phyloP scores from a whole-genome alignment of 2,888 invertebrate genomes.

The Synanthedon formicaeformis region DNA sequence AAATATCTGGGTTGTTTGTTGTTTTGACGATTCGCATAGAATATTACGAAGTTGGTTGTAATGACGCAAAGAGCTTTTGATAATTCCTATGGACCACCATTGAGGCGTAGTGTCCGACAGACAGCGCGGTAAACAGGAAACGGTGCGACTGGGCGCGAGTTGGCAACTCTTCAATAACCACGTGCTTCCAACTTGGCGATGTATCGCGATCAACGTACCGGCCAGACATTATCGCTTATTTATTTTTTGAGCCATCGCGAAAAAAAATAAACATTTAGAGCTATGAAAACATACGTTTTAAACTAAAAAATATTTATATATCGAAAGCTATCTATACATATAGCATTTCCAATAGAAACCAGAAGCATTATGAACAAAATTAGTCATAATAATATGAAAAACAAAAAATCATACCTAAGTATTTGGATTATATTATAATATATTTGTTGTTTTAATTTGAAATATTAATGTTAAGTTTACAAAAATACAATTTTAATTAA shows the following conservation, averaged over 20 bases:
- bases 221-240: not conserved
- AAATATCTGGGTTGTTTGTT: not conserved
- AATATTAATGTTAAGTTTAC: too few species aligned
- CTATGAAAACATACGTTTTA: too few species aligned
- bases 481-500: too few species aligned
- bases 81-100: slow-evolving; percentile 20
- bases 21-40: not conserved
- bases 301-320: too few species aligned
- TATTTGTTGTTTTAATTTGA: too few species aligned
- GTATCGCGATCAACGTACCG: slow-evolving; percentile 9
- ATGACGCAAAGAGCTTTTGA: slow-evolving; percentile 23
- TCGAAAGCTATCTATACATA: too few species aligned
- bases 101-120: slow-evolving; percentile 24
- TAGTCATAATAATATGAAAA: too few species aligned
- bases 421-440: too few species aligned
- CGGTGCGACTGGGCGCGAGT: slow-evolving; percentile 34
- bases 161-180: slow-evolving; percentile 59
- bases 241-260: not conserved
- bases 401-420: too few species aligned
- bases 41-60: slow-evolving; percentile 4
- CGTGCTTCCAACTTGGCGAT: slow-evolving; percentile 23
- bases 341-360: too few species aligned
- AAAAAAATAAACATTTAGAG: too few species aligned
- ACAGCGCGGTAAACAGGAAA: slow-evolving; percentile 58
- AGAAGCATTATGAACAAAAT: too few species aligned